Percentiles rank a stretch among this genome's conserved stretches.
Conservation (phyloP, 2,888 invertebrate species). For the Busseola fusca region DNA sequence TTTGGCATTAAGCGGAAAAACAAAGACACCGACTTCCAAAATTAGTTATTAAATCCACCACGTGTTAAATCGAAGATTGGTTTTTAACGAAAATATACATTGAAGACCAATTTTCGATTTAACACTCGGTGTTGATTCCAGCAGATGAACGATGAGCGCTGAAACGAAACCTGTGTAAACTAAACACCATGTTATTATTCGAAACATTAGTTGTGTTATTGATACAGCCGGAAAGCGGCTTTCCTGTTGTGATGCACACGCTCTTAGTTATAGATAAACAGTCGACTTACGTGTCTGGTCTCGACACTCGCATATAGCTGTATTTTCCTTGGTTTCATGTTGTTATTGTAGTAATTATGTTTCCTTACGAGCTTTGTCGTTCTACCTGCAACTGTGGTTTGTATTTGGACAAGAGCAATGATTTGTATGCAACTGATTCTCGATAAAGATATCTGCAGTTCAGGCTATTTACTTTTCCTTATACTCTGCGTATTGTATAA, state of each 20-base stretch:
- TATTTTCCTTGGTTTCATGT: conserved; percentile 22
- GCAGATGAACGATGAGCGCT: conserved; percentile 12
- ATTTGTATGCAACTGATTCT: conserved; percentile 16
- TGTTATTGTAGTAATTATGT: conserved; percentile 27
- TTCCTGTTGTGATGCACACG: conserved; percentile 63
- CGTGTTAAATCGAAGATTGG: too few relatives aligned
- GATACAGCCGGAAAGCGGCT: conserved; percentile 66
- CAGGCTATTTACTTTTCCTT: neutral
- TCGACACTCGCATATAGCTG: conserved; percentile 6
- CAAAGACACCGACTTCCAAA: too few relatives aligned
- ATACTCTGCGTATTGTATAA: neutral
- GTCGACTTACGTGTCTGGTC: conserved; percentile 26
- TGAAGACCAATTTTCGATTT: conserved; percentile 2
- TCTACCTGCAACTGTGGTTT: neutral
- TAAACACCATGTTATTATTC: conserved; percentile 64
- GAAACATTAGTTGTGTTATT: conserved; percentile 64
- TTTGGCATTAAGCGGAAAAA: too few relatives aligned
- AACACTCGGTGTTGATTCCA: conserved; percentile 19
- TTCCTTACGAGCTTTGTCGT: conserved; percentile 9
- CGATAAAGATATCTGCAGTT: neutral
- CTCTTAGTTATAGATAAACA: conserved; percentile 57
- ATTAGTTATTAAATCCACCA: too few relatives aligned
- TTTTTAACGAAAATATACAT: conserved; percentile 7
- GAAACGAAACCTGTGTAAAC: conserved; percentile 60
- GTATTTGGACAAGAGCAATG: neutral